These are phyloP conservation scores for Digitonthophagus gazella DNA, from an alignment of 2,888 invertebrate genomes.

Conservation along the genomic window DNA sequence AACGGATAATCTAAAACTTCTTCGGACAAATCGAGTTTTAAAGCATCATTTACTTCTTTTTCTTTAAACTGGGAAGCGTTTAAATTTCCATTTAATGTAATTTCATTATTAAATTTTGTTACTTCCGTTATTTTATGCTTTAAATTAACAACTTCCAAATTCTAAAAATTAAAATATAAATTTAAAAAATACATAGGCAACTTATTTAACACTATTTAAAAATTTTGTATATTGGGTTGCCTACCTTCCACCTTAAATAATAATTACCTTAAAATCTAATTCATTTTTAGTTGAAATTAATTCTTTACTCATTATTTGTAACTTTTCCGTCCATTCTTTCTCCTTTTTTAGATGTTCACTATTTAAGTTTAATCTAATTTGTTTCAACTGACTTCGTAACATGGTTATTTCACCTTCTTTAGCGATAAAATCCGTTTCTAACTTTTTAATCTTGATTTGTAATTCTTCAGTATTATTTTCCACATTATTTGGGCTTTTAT, in stretches of 20 bases:
- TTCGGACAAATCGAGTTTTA: conserved; percentile 19
- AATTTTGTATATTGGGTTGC: no score
- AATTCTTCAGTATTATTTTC: conserved; percentile 20
- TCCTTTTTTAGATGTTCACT: conserved; percentile 50
- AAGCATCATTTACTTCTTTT: neutral
- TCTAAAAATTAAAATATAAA: conserved; percentile 53
- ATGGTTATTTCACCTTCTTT: conserved; percentile 61
- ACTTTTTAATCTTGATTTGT: conserved; percentile 35
- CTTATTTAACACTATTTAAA: no score
- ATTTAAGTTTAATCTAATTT: conserved; percentile 52
- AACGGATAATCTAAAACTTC: conserved; percentile 31
- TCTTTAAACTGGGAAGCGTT: neutral
- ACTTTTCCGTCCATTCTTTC: conserved; percentile 56
- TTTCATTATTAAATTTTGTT: conserved; percentile 26
- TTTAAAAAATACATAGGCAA: no score
- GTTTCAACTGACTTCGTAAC: conserved; percentile 56
- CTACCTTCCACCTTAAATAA: no score
- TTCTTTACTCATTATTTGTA: conserved; percentile 50
- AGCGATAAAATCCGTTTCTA: conserved; percentile 54
- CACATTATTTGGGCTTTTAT: neutral
- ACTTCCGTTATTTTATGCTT: conserved; percentile 53
- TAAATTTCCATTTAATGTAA: conserved; percentile 1
- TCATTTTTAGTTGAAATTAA: conserved; percentile 54
- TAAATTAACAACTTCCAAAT: conserved; percentile 58
- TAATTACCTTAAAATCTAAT: conserved; percentile 56